Evolutionary conservation across 2,888 invertebrate genomes (phyloP), one percentile per base, ranked within the genome.

Genomic region (Ophonus ardosiacus): DNA sequence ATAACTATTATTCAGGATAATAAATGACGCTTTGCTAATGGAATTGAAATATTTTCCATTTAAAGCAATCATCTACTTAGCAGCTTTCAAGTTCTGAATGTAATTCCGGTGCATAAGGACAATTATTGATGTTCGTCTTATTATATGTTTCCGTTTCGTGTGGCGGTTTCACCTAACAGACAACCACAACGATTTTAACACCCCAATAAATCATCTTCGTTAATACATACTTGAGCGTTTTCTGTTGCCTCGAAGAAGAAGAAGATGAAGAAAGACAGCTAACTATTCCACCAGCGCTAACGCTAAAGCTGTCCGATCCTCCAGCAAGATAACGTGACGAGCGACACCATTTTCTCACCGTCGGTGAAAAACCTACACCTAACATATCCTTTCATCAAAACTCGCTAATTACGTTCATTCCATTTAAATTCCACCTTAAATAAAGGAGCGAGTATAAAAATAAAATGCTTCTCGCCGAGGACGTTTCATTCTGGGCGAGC

Each of bases 181-280:
- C 61, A 84, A 84, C 57, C 71, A 63, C 76, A 84, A 76, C 63
- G 61, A 84, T 78, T 84, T 63, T 84, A 84, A 63, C 84, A 63
- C 82, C 59, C 84, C 78, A 63, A 78, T 84, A 84, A 84, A 84
- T 84, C 78, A 78, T 84, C 76, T 84, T 84, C 78, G 76, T 78
- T 84, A 76, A 76, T 84, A 84, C 78, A 84, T 84, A 84, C 78
- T 84, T 78, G 84, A 84, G 63, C 78, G 78, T 31, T 74, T 59
- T 82, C 84, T 76, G 71, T 31, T 59, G 61, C 63, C 40, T 24
- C 13, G 57, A 31, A 31, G 31, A 31, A 31, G 31, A 31, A 31
- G 31, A 31, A 31, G 31, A 24, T 24, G 24, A 31, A 31, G 31
- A 31, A 31, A 31, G 31, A 31, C 31, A 31, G 31, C 31, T 31